A percentile compares a stretch with the other conserved stretches of the same genome.
These are phyloP conservation scores for Panulirus ornatus DNA, from an alignment of 1,140 invertebrate genomes.

Conservation along the genomic window DNA sequence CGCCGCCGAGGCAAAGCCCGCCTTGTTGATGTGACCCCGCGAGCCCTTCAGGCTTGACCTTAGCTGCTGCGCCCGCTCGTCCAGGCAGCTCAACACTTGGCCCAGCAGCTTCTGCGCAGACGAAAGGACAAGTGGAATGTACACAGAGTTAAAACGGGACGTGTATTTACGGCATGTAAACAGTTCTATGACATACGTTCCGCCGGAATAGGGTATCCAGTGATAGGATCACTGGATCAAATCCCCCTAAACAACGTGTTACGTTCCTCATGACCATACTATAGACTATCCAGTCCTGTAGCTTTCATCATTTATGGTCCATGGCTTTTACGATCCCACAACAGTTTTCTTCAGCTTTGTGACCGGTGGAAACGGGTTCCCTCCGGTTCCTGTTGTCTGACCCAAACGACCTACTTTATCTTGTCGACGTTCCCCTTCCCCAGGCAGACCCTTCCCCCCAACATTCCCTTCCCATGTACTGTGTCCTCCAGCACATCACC, in stretches of 20 bases:
- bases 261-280: too few relatives aligned
- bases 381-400: too few relatives aligned
- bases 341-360: too few relatives aligned
- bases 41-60: conserved; percentile 27
- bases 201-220: not conserved
- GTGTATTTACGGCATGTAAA: not conserved
- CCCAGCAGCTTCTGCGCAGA: conserved; percentile 65
- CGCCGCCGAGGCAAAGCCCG: not conserved
- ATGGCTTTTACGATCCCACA: too few relatives aligned
- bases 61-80: conserved; percentile 35
- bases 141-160: not conserved
- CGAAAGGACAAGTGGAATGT: not conserved
- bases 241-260: too few relatives aligned
- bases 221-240: not conserved
- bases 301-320: too few relatives aligned
- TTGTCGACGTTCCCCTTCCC: too few relatives aligned
- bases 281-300: not conserved
- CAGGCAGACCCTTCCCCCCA: too few relatives aligned
- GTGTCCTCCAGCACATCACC: too few relatives aligned
- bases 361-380: too few relatives aligned
- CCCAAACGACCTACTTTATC: too few relatives aligned
- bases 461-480: too few relatives aligned
- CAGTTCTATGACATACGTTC: not conserved
- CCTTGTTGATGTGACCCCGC: conserved; percentile 1
- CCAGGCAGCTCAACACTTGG: conserved; percentile 46